Percentiles rank a stretch among this genome's conserved stretches.
phyloP scores from a whole-genome alignment of 1,140 invertebrate genomes.

The fruit fly (Drosophila melanogaster) region Release_6_plus_ISO1_MT NT_033779.5:12125001-12125500 shows the following conservation, averaged over 20 bases:
- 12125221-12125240: conserved; percentile 24
- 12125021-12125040: conserved; percentile 61
- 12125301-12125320: no score
- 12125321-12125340: no score
- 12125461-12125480: conserved; percentile 90
- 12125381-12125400: neutral
- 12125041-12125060: conserved; percentile 20
- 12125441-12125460: conserved; percentile 87
- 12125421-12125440: conserved; percentile 88
- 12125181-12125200: conserved; percentile 57
- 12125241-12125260: neutral
- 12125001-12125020: conserved; percentile 47
- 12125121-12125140: conserved; percentile 64
- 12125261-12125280: conserved; percentile 18
- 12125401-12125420: conserved; percentile 70
- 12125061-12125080: conserved; percentile 48
- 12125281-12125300: neutral
- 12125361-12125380: no score
- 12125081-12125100: conserved; percentile 51
- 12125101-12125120: conserved; percentile 79
- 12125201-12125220: conserved; percentile 32
- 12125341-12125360: no score
- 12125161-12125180: conserved; percentile 79
- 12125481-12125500: conserved; percentile 90
- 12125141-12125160: conserved; percentile 75